Percentiles rank a stretch among this genome's conserved stretches.
These are phyloP conservation scores for Chrysolina oricalcia DNA, from an alignment of 2,888 invertebrate genomes.

Conservation along the genomic window DNA sequence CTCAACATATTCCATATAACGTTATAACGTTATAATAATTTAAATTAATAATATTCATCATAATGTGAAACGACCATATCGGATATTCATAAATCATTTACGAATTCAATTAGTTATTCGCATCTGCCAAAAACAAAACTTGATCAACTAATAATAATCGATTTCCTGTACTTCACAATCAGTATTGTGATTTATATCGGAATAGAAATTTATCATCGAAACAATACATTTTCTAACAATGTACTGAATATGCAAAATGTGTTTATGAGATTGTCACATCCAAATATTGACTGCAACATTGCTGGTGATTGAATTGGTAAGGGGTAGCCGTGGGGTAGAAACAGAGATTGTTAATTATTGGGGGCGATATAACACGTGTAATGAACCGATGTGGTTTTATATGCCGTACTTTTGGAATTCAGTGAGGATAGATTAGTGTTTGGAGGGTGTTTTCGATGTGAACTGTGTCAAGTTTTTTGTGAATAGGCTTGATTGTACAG, in stretches of 20 bases:
- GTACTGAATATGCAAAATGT: constrained; percentile 23
- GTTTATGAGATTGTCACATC: constrained; percentile 19
- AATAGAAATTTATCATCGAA: constrained; percentile 11
- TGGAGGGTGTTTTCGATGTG: neutral
- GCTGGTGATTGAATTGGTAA: constrained; percentile 5
- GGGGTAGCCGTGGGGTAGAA: neutral
- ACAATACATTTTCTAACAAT: constrained; percentile 17
- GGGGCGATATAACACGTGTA: neutral
- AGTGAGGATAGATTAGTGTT: no score
- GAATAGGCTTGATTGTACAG: no score
- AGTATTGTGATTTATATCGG: constrained; percentile 15
- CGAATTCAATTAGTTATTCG: neutral
- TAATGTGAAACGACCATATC: neutral
- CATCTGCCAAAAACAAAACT: constrained; percentile 24
- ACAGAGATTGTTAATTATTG: constrained; percentile 9
- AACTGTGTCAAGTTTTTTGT: neutral
- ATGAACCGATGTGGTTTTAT: neutral
- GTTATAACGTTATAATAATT: no score
- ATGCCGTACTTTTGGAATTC: no score
- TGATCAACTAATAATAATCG: constrained; percentile 22
- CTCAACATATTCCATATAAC: no score
- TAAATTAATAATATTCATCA: neutral
- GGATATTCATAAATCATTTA: neutral
- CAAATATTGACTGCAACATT: constrained; percentile 11
- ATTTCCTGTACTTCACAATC: neutral